Evolutionary conservation across 2,888 invertebrate species (phyloP).

Genomic region (Anoncus sp.): DNA sequence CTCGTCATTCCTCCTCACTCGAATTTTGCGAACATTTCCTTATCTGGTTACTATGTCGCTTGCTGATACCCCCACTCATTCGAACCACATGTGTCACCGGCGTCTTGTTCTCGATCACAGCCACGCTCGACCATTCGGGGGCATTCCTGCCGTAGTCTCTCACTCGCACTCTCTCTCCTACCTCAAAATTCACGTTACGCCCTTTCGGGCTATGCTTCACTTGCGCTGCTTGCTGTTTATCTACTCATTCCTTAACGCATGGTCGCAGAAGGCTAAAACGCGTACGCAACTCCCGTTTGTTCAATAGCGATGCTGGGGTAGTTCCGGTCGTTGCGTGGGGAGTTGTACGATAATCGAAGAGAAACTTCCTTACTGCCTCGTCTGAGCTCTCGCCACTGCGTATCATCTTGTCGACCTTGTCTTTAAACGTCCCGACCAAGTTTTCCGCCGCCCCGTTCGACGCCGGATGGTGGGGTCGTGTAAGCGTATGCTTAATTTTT

Average conservation of each 20-base stretch:
- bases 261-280: conserved; percentile 18
- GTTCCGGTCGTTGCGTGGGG: conserved; percentile 16
- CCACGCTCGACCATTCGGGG: conserved; percentile 28
- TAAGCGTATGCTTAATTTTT: conserved; percentile 38
- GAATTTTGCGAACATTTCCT: conserved; percentile 37
- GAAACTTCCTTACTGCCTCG: conserved; percentile 10
- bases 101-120: conserved; percentile 30
- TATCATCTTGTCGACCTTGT: conserved; percentile 36
- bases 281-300: conserved; percentile 29
- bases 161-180: conserved; percentile 24
- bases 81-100: conserved; percentile 26
- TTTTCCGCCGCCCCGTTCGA: conserved; percentile 60
- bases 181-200: conserved; percentile 12
- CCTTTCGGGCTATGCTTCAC: conserved; percentile 2
- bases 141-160: conserved; percentile 25
- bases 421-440: conserved; percentile 49
- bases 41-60: conserved; percentile 25
- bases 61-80: conserved; percentile 25
- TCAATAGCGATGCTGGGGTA: conserved; percentile 15
- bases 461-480: conserved; percentile 56
- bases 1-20: neutral
- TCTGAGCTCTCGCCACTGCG: conserved; percentile 5
- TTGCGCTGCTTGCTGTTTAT: conserved; percentile 12
- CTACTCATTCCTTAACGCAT: conserved; percentile 13
- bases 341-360: conserved; percentile 21